Percentiles rank a stretch among this genome's conserved stretches.
phyloP scores from a whole-genome alignment of 1,140 invertebrate species.

The Brachionus angularis region DNA sequence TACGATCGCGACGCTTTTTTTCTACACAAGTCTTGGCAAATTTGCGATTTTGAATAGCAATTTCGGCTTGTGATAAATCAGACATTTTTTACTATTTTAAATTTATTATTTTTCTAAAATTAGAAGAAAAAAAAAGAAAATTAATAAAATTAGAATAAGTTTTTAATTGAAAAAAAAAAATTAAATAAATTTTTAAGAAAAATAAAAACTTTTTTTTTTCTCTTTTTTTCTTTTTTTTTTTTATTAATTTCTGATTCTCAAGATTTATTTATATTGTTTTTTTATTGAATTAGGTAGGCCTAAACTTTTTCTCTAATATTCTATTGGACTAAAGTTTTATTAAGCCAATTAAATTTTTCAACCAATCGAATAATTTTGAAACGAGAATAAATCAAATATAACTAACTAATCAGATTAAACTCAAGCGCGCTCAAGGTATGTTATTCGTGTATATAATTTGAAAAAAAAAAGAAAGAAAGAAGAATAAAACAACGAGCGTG shows the following conservation, averaged over 20 bases:
- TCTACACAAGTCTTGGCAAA: slow-evolving; percentile 44
- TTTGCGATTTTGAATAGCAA: slow-evolving; percentile 43
- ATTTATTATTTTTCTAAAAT: not conserved
- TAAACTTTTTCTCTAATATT: too few relatives aligned
- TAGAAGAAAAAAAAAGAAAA: too few relatives aligned
- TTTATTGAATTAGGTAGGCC: too few relatives aligned
- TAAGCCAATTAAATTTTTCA: slow-evolving; percentile 16
- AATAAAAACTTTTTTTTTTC: too few relatives aligned
- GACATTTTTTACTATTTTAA: slow-evolving; percentile 7
- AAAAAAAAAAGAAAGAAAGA: not conserved
- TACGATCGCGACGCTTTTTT: slow-evolving; percentile 44
- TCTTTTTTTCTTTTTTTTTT: too few relatives aligned
- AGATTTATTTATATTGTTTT: too few relatives aligned
- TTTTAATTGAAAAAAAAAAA: not conserved
- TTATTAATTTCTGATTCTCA: too few relatives aligned
- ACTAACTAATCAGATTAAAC: slow-evolving; percentile 14
- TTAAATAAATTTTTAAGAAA: not conserved
- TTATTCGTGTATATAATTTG: too few relatives aligned
- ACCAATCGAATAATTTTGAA: not conserved
- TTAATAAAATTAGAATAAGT: slow-evolving; percentile 15
- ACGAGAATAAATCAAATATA: not conserved
- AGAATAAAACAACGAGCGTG: too few relatives aligned
- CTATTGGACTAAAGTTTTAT: too few relatives aligned
- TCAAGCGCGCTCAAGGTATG: too few relatives aligned
- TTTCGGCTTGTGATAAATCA: not conserved